Conservation (phyloP, 2,888 invertebrate genomes). For the Hipparchia semele region DNA sequence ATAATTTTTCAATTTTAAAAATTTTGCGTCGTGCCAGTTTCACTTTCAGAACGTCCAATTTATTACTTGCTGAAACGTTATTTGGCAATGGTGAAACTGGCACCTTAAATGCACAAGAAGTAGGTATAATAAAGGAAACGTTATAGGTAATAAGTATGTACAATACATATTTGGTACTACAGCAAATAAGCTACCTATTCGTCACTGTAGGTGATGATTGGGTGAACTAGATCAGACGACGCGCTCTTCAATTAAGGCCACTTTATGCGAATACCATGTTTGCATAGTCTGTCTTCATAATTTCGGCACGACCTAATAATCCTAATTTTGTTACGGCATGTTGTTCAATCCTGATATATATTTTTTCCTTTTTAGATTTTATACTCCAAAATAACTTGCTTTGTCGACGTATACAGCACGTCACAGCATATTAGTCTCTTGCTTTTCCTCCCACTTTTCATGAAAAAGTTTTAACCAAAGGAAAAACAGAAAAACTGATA, state of each 20-base stretch:
- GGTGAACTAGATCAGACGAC: constrained; percentile 56
- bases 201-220: constrained; percentile 39
- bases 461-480: not conserved
- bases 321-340: not conserved
- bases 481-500: not conserved
- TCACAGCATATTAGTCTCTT: not conserved
- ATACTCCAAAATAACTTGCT: not conserved
- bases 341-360: too few relatives aligned
- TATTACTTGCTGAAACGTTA: not conserved
- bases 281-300: constrained; percentile 38
- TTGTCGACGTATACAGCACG: not conserved
- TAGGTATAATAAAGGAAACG: not conserved
- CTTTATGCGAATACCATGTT: constrained; percentile 53
- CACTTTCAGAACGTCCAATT: too few relatives aligned
- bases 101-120: too few relatives aligned
- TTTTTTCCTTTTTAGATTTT: not conserved
- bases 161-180: constrained; percentile 9
- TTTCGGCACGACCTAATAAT: constrained; percentile 29
- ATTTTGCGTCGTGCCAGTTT: too few relatives aligned
- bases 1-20: too few relatives aligned
- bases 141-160: not conserved
- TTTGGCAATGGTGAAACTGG: not conserved
- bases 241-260: constrained; percentile 72
- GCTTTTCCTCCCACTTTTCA: not conserved
- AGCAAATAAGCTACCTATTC: constrained; percentile 14